Evolutionary conservation across 2,888 invertebrate species (phyloP).

Genomic region (Melanotus villosus): DNA sequence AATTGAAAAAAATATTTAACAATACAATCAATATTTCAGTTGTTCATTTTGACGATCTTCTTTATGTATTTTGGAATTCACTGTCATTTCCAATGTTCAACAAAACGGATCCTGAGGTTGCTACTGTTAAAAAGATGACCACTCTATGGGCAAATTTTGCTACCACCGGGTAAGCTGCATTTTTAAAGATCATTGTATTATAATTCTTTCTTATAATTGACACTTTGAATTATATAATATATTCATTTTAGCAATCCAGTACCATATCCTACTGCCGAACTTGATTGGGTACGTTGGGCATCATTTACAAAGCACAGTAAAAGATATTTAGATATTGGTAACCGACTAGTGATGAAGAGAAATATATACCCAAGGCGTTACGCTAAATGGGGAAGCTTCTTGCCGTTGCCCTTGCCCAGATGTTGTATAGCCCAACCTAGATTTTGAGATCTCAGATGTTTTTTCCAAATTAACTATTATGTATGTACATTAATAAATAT

Average conservation of each 20-base stretch:
- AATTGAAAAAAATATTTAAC: too few relatives aligned
- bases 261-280: conserved; percentile 58
- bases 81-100: conserved; percentile 60
- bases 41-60: conserved; percentile 69
- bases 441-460: too few relatives aligned
- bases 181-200: neutral
- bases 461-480: too few relatives aligned
- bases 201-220: neutral
- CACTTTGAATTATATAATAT: neutral
- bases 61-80: conserved; percentile 67
- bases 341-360: conserved; percentile 62
- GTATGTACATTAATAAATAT: too few relatives aligned
- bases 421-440: too few relatives aligned
- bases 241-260: conserved; percentile 68
- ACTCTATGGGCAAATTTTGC: conserved; percentile 68
- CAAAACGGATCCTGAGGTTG: conserved; percentile 62
- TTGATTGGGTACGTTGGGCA: conserved; percentile 65
- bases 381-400: conserved; percentile 65
- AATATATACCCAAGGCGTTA: conserved; percentile 65
- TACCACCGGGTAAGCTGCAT: conserved; percentile 57
- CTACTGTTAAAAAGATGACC: conserved; percentile 65
- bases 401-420: conserved; percentile 51
- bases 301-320: conserved; percentile 61
- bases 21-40: too few relatives aligned
- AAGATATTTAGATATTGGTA: conserved; percentile 66